Evolutionary conservation across 2,888 invertebrate species (phyloP).

Genomic region (Yponomeuta plumbellus): DNA sequence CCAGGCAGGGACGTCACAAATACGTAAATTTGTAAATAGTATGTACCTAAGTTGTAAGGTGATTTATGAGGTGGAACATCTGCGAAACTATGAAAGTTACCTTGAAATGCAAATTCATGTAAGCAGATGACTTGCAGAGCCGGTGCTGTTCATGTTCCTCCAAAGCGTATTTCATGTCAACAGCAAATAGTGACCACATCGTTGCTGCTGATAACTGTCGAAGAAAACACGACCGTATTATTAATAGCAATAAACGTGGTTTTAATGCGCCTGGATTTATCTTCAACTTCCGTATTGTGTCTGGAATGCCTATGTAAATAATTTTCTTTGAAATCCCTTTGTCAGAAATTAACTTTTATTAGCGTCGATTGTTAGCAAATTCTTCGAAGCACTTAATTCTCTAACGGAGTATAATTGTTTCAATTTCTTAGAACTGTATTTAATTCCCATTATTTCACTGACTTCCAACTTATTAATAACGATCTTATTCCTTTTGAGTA

Average conservation of each 20-base stretch:
- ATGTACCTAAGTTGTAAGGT: no score
- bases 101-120: conserved; percentile 99
- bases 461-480: neutral
- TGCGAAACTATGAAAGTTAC: conserved; percentile 34
- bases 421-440: neutral
- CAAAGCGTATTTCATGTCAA: conserved; percentile 97
- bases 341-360: neutral
- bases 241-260: neutral
- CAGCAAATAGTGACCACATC: conserved; percentile 98
- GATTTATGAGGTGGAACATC: no score
- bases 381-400: neutral
- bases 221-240: conserved; percentile 21
- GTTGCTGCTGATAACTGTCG: conserved; percentile 94
- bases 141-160: conserved; percentile 98
- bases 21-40: no score
- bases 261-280: neutral
- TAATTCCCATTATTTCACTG: neutral
- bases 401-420: no score
- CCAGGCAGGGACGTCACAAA: no score
- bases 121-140: conserved; percentile 97
- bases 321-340: neutral
- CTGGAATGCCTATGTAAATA: neutral
- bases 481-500: neutral
- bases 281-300: neutral
- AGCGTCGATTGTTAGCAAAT: neutral